These are phyloP conservation scores for Anoura caudifer DNA, from an alignment of 2,113 vertebrate species.

Conservation along the genomic window DNA sequence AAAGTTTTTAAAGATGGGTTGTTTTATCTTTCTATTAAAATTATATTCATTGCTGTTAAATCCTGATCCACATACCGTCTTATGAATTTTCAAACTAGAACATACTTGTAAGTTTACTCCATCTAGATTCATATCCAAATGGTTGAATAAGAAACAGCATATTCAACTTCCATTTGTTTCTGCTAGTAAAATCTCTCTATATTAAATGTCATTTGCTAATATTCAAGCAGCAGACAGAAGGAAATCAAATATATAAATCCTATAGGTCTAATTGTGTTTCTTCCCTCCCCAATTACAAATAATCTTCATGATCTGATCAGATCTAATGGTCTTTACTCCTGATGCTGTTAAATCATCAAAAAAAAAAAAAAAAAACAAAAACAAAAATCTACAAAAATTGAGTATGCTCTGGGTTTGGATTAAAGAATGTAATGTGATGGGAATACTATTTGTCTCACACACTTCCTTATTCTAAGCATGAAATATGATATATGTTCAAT, in stretches of 20 bases:
- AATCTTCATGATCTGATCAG: not conserved
- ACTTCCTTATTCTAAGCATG: not conserved
- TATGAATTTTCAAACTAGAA: not conserved
- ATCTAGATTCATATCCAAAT: not conserved
- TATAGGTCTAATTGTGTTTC: not conserved
- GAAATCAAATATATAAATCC: not conserved
- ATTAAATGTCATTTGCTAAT: not conserved
- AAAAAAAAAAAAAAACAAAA: no score
- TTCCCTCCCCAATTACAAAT: not conserved
- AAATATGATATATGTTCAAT: not conserved
- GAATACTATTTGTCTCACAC: not conserved
- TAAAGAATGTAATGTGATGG: not conserved
- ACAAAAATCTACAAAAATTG: not conserved
- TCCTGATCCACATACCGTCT: not conserved
- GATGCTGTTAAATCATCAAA: not conserved
- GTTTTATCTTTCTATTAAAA: not conserved
- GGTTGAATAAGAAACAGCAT: not conserved
- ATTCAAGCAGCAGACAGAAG: not conserved
- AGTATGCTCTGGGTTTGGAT: not conserved
- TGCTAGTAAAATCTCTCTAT: not conserved
- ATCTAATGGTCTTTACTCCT: not conserved
- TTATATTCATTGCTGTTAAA: not conserved
- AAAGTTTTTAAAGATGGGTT: not conserved
- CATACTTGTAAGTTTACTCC: not conserved
- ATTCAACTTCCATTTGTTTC: not conserved